Evolutionary conservation across 30 jellyfish, hydroid and myxozoan species (phyloP).

Genomic region (Aurelia coerulea): DNA sequence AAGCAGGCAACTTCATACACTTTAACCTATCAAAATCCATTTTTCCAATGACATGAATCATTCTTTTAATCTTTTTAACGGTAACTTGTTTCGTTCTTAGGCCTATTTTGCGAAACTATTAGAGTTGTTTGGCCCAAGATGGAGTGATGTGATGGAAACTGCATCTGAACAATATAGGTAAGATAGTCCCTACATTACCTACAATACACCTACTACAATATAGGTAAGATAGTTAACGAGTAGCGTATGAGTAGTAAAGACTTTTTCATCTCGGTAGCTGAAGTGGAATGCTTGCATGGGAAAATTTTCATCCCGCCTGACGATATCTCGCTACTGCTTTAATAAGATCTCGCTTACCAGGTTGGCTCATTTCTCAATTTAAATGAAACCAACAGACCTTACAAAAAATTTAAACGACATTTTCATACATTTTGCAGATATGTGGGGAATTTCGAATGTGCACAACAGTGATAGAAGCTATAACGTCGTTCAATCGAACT

Average conservation of each 20-base stretch:
- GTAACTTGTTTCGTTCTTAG: background rate
- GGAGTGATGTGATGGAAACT: constrained; percentile 40
- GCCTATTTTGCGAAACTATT: constrained; percentile 13
- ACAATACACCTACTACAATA: background rate
- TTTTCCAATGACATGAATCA: too few relatives aligned
- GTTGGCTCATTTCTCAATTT: background rate
- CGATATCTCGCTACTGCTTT: background rate
- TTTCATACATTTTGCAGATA: too few relatives aligned
- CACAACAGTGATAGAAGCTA: too few relatives aligned
- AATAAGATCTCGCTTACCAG: background rate
- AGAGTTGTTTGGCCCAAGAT: constrained; percentile 52
- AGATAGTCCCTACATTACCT: background rate
- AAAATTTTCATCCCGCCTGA: background rate
- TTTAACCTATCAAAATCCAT: too few relatives aligned
- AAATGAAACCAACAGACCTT: background rate
- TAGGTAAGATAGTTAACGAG: constrained; percentile 12
- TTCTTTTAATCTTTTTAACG: too few relatives aligned
- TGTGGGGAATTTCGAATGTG: too few relatives aligned
- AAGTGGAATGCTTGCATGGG: background rate
- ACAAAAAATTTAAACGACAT: too few relatives aligned
- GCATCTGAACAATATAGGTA: constrained; percentile 68
- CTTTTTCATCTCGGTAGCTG: too few relatives aligned
- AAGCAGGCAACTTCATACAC: too few relatives aligned
- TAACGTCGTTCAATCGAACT: too few relatives aligned
- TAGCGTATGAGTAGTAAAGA: too few relatives aligned